Conservation (phyloP, 2,888 invertebrate genomes). For the Cataglyphis livida region DNA sequence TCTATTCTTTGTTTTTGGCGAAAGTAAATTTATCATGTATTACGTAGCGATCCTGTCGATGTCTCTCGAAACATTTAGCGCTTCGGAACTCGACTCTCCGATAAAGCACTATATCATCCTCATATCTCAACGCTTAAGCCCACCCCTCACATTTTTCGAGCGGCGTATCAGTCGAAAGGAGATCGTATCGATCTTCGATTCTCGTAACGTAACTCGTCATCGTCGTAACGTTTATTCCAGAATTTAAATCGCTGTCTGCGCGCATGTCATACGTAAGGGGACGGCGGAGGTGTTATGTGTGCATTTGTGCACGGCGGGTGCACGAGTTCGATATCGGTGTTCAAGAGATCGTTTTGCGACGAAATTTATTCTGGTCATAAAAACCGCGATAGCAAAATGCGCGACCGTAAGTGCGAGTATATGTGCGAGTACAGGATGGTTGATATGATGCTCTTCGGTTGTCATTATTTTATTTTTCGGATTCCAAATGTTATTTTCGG, state of each 20-base stretch:
- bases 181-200: slow-evolving; percentile 54
- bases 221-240: slow-evolving; percentile 55
- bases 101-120: slow-evolving; percentile 53
- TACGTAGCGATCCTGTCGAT: slow-evolving; percentile 48
- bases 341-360: slow-evolving; percentile 45
- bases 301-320: slow-evolving; percentile 51
- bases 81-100: slow-evolving; percentile 48
- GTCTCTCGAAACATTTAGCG: slow-evolving; percentile 53
- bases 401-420: slow-evolving; percentile 48
- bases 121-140: slow-evolving; percentile 54
- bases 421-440: slow-evolving; percentile 22
- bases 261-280: slow-evolving; percentile 49
- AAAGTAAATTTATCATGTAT: slow-evolving; percentile 46
- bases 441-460: slow-evolving; percentile 32
- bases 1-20: slow-evolving; percentile 16
- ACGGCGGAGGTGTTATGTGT: slow-evolving; percentile 39
- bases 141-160: slow-evolving; percentile 34
- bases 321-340: slow-evolving; percentile 49
- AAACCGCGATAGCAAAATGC: slow-evolving; percentile 54
- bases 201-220: slow-evolving; percentile 58
- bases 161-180: slow-evolving; percentile 40
- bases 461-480: slow-evolving; percentile 28
- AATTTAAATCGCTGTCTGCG: slow-evolving; percentile 59
- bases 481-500: not conserved
- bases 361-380: slow-evolving; percentile 52